These are phyloP conservation scores for Lissocephala sabroskyi DNA, from an alignment of 2,888 invertebrate genomes.

Conservation along the genomic window DNA sequence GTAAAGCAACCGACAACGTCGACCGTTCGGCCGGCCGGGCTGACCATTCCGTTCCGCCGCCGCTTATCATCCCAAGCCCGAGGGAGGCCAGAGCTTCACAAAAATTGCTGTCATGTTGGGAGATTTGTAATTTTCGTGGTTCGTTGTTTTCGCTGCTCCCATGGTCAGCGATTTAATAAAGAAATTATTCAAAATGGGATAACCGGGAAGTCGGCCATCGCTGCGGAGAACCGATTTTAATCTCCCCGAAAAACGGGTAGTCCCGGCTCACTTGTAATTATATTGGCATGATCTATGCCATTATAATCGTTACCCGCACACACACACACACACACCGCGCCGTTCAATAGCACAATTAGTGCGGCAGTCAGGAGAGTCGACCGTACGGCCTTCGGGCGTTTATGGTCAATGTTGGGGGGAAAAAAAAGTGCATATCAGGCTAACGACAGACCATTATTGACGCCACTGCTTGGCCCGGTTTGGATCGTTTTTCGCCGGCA, in stretches of 20 bases:
- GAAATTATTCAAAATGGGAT: conserved; percentile 56
- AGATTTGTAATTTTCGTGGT: conserved; percentile 29
- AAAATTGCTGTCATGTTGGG: conserved; percentile 48
- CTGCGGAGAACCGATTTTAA: too few relatives aligned
- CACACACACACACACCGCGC: conserved; percentile 25
- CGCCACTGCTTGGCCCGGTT: conserved; percentile 37
- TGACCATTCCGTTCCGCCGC: conserved; percentile 16
- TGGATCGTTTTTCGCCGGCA: conserved; percentile 16
- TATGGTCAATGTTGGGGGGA: conserved; percentile 36
- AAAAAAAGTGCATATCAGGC: conserved; percentile 31
- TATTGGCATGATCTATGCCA: conserved; percentile 64
- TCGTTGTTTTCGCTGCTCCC: conserved; percentile 29
- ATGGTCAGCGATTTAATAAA: conserved; percentile 52
- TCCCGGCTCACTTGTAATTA: conserved; percentile 34
- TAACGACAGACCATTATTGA: conserved; percentile 63
- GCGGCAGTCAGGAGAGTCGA: background rate
- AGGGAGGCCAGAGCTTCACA: conserved; percentile 18
- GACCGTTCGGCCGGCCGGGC: background rate
- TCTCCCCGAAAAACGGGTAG: background rate
- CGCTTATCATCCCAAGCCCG: conserved; percentile 31
- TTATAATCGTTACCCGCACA: conserved; percentile 38
- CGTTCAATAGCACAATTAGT: conserved; percentile 50
- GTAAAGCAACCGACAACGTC: conserved; percentile 8
- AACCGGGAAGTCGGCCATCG: background rate
- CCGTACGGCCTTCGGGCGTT: conserved; percentile 53